Conservation (phyloP, 2,888 invertebrate genomes). For the Hydriomena furcata region DNA sequence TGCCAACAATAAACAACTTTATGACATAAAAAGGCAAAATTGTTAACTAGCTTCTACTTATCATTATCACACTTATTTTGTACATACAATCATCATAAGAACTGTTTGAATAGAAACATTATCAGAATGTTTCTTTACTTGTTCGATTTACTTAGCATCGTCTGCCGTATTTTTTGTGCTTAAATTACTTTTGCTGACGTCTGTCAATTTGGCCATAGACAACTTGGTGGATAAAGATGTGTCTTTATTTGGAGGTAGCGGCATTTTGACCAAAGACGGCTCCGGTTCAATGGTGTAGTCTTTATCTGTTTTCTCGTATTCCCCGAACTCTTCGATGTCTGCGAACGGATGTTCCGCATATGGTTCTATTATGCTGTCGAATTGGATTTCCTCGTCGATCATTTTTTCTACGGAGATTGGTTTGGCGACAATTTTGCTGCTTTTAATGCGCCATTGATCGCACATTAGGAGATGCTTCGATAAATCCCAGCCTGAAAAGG, state of each 20-base stretch:
- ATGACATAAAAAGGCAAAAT: neutral
- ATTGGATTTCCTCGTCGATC: conserved; percentile 2
- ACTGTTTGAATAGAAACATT: neutral
- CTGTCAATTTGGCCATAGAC: neutral
- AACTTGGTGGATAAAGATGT: neutral
- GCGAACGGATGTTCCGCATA: neutral
- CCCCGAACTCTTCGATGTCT: conserved; percentile 2
- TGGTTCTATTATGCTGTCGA: neutral
- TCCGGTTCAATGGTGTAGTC: conserved; percentile 17
- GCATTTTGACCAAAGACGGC: neutral
- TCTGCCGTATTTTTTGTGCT: neutral
- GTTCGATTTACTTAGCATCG: too few species aligned
- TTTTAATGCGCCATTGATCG: conserved; percentile 81
- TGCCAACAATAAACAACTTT: neutral
- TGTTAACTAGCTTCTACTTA: conserved; percentile 4
- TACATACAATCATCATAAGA: conserved; percentile 2
- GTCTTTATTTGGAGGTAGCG: neutral
- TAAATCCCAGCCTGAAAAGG: conserved; percentile 83
- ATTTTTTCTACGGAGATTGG: conserved; percentile 13
- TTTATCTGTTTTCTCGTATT: neutral
- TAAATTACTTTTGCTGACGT: neutral
- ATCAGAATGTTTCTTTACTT: too few species aligned
- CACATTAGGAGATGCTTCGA: conserved; percentile 82
- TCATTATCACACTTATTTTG: neutral
- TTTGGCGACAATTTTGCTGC: conserved; percentile 1